Evolutionary conservation across 2,113 vertebrate genomes (phyloP).

Genomic region (Halichoeres trimaculatus): DNA sequence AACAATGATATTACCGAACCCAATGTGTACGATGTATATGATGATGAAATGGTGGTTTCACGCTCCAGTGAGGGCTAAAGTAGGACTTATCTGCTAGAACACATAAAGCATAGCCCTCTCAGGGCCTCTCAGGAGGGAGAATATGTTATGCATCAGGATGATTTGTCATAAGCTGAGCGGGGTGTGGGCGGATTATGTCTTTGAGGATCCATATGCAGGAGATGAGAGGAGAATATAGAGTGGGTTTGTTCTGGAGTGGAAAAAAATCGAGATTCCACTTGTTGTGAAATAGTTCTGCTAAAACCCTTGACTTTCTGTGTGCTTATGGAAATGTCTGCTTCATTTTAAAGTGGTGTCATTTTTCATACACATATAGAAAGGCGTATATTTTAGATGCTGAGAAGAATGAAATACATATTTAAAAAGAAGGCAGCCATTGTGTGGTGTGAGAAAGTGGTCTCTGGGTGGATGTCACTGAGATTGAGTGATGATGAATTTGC

Average conservation of each 20-base stretch:
- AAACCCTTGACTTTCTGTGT: conserved; percentile 15
- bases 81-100: neutral
- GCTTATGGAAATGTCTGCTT: conserved; percentile 9
- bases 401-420: conserved; percentile 15
- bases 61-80: conserved; percentile 19
- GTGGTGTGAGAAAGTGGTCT: neutral
- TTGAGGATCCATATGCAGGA: conserved; percentile 33
- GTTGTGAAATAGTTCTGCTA: conserved; percentile 7
- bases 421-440: neutral
- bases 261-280: conserved; percentile 24
- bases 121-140: conserved; percentile 24
- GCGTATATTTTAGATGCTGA: neutral
- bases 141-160: conserved; percentile 26
- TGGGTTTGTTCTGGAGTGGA: conserved; percentile 35
- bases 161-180: conserved; percentile 48
- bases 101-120: conserved; percentile 1
- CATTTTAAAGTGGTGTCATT: conserved; percentile 9
- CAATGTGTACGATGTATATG: neutral
- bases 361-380: neutral
- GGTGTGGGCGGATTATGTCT: conserved; percentile 49
- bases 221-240: conserved; percentile 23
- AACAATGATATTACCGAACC: neutral
- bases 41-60: neutral
- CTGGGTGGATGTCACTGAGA: conserved; percentile 24
- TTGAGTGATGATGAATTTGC: conserved; percentile 42